A percentile compares a stretch with the other conserved stretches of the same genome.
These are phyloP conservation scores for Drosophila nigricruria DNA, from an alignment of 2,888 invertebrate genomes.

Conservation along the genomic window DNA sequence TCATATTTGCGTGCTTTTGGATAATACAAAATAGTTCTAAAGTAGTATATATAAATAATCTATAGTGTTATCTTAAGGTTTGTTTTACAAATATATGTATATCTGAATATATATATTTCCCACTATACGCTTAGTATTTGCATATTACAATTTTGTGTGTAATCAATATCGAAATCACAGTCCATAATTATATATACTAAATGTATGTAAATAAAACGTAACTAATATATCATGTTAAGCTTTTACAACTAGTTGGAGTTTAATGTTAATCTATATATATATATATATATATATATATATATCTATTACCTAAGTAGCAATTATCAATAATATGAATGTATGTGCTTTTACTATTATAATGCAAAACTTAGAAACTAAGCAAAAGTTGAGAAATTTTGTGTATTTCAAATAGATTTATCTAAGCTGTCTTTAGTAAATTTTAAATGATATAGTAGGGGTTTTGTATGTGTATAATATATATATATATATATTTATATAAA, in stretches of 20 bases:
- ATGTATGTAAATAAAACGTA: not conserved
- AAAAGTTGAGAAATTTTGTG: not conserved
- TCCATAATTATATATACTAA: not conserved
- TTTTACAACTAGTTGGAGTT: not conserved
- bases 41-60: not conserved
- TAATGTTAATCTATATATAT: no score
- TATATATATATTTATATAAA: not conserved
- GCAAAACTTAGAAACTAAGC: not conserved
- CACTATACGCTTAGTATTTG: not conserved
- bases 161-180: not conserved
- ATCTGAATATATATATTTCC: not conserved
- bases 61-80: not conserved
- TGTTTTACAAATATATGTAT: constrained; percentile 1
- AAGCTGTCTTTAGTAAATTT: not conserved
- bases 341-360: constrained; percentile 4
- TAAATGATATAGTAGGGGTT: not conserved
- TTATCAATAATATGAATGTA: not conserved
- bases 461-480: not conserved
- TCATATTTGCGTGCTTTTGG: not conserved
- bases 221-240: not conserved
- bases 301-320: constrained; percentile 2
- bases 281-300: no score
- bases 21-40: not conserved
- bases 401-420: not conserved
- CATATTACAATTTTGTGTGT: not conserved